phyloP scores from a whole-genome alignment of 2,113 vertebrate genomes.

The Cavia aperea region DNA sequence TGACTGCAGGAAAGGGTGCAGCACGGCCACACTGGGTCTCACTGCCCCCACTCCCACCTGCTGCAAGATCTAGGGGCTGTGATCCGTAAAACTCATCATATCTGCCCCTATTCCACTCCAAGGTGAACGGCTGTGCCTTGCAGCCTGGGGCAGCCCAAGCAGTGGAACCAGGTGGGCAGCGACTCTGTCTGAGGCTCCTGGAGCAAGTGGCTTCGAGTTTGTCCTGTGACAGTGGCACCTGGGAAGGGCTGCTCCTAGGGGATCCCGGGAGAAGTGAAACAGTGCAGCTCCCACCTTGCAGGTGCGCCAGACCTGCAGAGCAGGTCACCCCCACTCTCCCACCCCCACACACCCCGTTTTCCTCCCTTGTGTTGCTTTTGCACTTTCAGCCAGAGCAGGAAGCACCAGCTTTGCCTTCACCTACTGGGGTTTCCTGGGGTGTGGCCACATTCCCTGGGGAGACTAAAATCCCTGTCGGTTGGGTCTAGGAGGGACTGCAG shows the following conservation, averaged over 20 bases:
- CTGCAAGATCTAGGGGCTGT: background rate
- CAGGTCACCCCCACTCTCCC: background rate
- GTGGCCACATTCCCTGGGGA: conserved; percentile 64
- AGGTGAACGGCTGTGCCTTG: conserved; percentile 42
- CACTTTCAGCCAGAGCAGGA: conserved; percentile 49
- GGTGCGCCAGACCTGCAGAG: conserved; percentile 40
- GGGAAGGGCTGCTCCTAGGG: background rate
- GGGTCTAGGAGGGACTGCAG: conserved; percentile 64
- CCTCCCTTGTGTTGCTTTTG: conserved; percentile 21
- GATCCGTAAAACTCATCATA: background rate
- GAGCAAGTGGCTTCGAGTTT: background rate
- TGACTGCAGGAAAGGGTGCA: conserved; percentile 34
- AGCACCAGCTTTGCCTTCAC: conserved; percentile 32
- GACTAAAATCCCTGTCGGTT: conserved; percentile 50
- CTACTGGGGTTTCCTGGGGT: conserved; percentile 48
- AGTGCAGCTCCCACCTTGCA: background rate
- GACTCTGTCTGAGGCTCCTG: background rate
- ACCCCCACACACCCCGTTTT: background rate
- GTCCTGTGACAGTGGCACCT: conserved; percentile 11
- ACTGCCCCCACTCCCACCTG: conserved; percentile 31
- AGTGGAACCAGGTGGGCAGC: conserved; percentile 31
- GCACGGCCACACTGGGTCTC: background rate
- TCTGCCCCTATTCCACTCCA: conserved; percentile 36
- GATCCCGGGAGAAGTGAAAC: background rate
- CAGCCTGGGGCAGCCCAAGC: conserved; percentile 46